These are phyloP conservation scores for Protobothrops flavoviridis DNA, from an alignment of 2,113 vertebrate species.

Conservation along the genomic window DNA sequence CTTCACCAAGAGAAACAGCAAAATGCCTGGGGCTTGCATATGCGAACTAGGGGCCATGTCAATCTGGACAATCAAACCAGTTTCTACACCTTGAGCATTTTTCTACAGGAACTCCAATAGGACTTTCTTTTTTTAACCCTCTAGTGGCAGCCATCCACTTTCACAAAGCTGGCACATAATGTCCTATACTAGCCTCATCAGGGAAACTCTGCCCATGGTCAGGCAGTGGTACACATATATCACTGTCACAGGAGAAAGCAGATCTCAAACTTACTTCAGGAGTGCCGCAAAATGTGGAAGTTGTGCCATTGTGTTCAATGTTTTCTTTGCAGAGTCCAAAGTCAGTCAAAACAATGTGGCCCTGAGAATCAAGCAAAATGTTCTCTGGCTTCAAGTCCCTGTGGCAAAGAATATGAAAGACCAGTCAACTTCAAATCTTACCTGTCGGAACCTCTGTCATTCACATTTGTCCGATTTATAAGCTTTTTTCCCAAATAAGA, in stretches of 20 bases:
- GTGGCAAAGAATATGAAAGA: conserved; percentile 20
- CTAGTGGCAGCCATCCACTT: neutral
- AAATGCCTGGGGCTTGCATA: neutral
- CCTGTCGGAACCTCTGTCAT: neutral
- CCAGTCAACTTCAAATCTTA: neutral
- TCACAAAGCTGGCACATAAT: neutral
- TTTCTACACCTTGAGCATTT: neutral
- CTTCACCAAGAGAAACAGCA: neutral
- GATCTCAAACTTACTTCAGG: conserved; percentile 81
- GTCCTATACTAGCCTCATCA: neutral
- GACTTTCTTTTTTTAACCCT: accelerated
- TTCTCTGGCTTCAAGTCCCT: conserved; percentile 97
- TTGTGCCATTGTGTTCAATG: conserved; percentile 95
- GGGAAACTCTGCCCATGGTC: neutral
- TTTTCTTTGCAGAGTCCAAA: conserved; percentile 99
- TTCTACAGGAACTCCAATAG: neutral
- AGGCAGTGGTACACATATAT: neutral
- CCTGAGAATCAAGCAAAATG: conserved; percentile 95
- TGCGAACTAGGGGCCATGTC: neutral
- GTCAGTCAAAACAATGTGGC: conserved; percentile 96
- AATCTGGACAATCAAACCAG: neutral
- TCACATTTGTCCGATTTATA: neutral
- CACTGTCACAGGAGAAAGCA: neutral
- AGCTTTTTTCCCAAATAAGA: neutral
- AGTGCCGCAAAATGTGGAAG: conserved; percentile 97